Evolutionary conservation across 2,888 invertebrate genomes (phyloP).

Genomic region (Acronicta leporina): DNA sequence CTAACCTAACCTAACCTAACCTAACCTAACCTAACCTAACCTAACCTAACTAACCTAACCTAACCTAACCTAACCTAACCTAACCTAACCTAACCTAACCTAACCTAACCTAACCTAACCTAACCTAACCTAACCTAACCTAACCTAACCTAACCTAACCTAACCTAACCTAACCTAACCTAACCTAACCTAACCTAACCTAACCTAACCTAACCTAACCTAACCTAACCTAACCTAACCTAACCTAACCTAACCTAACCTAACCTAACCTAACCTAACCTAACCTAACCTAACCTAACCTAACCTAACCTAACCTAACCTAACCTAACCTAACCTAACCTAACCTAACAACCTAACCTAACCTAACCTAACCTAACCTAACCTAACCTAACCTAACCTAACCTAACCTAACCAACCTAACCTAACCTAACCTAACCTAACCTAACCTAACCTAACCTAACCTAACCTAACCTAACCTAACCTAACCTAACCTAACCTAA

Average conservation of each 20-base stretch:
- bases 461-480: no score
- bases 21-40: conserved; percentile 14
- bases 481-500: no score
- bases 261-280: conserved; percentile 25
- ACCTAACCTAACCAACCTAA: conserved; percentile 25
- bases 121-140: conserved; percentile 47
- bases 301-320: conserved; percentile 33
- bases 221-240: conserved; percentile 14
- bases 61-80: conserved; percentile 42
- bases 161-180: conserved; percentile 48
- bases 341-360: conserved; percentile 34
- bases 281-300: conserved; percentile 20
- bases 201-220: conserved; percentile 46
- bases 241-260: conserved; percentile 31
- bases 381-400: conserved; percentile 32
- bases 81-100: conserved; percentile 50
- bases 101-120: conserved; percentile 34
- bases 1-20: conserved; percentile 47
- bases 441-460: no score
- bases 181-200: conserved; percentile 42
- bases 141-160: conserved; percentile 48
- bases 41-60: conserved; percentile 44
- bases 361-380: conserved; percentile 37
- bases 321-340: no score
- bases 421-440: no score